Base-by-base conservation (phyloP, 2,888 invertebrate species). In the Ceramica pisi region DNA sequence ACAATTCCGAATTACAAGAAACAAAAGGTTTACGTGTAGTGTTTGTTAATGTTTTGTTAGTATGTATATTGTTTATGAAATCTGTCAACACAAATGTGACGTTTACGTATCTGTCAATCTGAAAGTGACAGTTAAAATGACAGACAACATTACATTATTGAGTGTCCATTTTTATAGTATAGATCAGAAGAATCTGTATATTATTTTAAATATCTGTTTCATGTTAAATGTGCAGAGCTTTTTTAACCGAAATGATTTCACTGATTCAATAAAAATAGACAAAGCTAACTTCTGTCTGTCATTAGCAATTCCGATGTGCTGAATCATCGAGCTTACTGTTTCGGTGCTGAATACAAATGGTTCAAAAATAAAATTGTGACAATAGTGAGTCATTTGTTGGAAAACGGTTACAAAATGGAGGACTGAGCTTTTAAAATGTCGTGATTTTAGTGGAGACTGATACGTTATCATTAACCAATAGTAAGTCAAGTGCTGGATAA, bases 331-430 rank as follows among this genome's bases (percentile, higher is more conserved):
- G 83, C 82, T 78, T 81, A 84, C 87, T 89, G 87, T 88, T 91
- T 90, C 85, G 86, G 87, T 82, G 87, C 79, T 84, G 93, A 93
- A 93, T 93, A 90, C 91, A 90, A 93, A 93, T 92, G 90, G 85
- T 85, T 82, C 90, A 89, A 88, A 91, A 92, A 91, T 89, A 91
- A 84, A 90, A 86, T 85, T 77, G 82, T 81, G 86, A 86, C 88
- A 88, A 78, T 75, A 79, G 48, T 92, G 93, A 93, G 72, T 92
- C 94, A 94, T 81, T 81, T 60, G 74, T 57, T 56, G 31, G 68
- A 68, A 78, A 86, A 73, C 56, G 75, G 73, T 74, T 74, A 80
- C 55, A 72, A 48, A 48, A 77, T 14, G 41, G 48, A 61, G 50
- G 31, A 60, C 14, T 38, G 21, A 23, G 51, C 26, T 62, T 53